Conservation (phyloP, 2,888 invertebrate species). For the Drosophila leonis region DNA sequence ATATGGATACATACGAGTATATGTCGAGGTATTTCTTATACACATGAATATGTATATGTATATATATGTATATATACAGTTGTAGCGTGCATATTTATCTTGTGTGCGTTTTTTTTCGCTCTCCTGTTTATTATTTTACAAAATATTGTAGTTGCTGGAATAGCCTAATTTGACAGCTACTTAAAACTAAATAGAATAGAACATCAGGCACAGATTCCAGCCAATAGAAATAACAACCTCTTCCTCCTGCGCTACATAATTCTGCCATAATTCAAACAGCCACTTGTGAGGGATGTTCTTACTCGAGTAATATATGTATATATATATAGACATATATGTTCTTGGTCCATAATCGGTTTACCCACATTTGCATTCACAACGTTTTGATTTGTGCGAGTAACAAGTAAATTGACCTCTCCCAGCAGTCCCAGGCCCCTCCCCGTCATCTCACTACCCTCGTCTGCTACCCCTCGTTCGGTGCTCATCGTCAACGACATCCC, state of each 20-base stretch:
- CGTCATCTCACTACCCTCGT: neutral
- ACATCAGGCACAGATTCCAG: constrained; percentile 5
- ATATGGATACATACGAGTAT: constrained; percentile 11
- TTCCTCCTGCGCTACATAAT: neutral
- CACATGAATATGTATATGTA: constrained; percentile 9
- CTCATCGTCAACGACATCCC: constrained; percentile 50
- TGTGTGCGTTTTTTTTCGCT: neutral
- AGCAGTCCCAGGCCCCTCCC: neutral
- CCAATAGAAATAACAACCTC: constrained; percentile 18
- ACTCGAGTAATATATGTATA: neutral
- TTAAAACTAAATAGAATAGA: constrained; percentile 34
- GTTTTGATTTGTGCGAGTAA: constrained; percentile 61
- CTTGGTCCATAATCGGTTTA: neutral
- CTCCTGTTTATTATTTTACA: constrained; percentile 23
- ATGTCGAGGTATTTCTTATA: constrained; percentile 6
- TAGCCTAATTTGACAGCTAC: constrained; percentile 49
- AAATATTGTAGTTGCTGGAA: constrained; percentile 15
- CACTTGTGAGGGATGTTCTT: constrained; percentile 30
- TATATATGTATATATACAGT: neutral
- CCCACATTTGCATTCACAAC: constrained; percentile 45
- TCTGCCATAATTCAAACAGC: constrained; percentile 44
- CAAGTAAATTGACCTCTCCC: constrained; percentile 71
- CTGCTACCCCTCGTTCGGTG: neutral
- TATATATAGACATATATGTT: neutral
- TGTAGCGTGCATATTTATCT: constrained; percentile 30